Percentiles rank a stretch among this genome's conserved stretches.
Evolutionary conservation across 2,113 vertebrate species (phyloP).

Genomic region (Benitochromis conjunctus): DNA sequence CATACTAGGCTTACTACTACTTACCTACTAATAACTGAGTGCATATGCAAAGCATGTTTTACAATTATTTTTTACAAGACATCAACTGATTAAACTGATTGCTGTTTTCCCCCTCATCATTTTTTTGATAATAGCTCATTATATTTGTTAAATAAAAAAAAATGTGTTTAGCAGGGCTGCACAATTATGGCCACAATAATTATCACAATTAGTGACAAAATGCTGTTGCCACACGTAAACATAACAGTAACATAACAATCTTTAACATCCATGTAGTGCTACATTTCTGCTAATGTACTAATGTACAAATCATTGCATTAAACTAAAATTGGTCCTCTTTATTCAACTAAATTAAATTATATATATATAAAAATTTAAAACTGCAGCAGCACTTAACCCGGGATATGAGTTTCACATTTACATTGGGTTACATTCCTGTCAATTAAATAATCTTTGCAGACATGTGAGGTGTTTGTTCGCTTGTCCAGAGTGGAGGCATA

Average conservation of each 20-base stretch:
- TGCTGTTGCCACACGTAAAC: neutral
- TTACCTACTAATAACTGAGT: neutral
- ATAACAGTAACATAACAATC: neutral
- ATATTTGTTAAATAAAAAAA: neutral
- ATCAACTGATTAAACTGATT: neutral
- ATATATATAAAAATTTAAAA: neutral
- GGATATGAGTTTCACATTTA: neutral
- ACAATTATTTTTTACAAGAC: neutral
- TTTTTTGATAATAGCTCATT: neutral
- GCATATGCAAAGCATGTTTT: neutral
- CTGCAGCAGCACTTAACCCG: neutral
- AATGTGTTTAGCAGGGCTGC: neutral
- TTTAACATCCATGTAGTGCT: neutral
- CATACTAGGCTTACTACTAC: neutral
- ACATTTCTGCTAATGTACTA: neutral
- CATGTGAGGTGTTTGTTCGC: neutral
- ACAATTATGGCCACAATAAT: neutral
- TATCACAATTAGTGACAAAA: neutral
- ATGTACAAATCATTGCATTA: neutral
- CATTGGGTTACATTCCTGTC: neutral
- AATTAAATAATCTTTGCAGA: neutral
- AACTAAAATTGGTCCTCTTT: neutral
- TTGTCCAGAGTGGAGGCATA: neutral
- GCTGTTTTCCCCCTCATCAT: neutral
- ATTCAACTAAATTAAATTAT: neutral